Percentiles rank a stretch among this genome's conserved stretches.
Evolutionary conservation across 2,797 vertebrate species (phyloP).

Genomic region (Crax fasciolata): DNA sequence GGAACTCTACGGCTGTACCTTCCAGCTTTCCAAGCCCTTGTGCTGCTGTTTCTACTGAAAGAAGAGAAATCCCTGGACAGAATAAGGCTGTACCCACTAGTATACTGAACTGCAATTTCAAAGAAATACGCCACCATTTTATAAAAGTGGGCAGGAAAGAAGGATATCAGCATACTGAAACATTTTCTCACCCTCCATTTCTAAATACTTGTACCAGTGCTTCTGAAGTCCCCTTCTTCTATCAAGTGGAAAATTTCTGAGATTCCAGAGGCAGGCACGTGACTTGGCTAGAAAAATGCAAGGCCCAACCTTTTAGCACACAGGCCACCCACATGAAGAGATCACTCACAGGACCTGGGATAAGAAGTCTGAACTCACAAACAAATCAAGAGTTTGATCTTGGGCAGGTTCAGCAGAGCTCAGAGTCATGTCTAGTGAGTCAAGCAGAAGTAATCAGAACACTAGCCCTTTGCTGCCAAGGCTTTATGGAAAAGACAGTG

Average conservation of each 20-base stretch:
- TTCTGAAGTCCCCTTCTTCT: slow-evolving; percentile 69
- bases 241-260: slow-evolving; percentile 73
- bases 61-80: not conserved
- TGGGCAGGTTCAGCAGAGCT: slow-evolving; percentile 27
- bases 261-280: slow-evolving; percentile 66
- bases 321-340: slow-evolving; percentile 64
- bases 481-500: not conserved
- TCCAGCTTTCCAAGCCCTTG: not conserved
- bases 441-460: not conserved
- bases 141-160: not conserved
- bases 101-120: not conserved
- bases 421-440: slow-evolving; percentile 19
- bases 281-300: slow-evolving; percentile 62
- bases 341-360: slow-evolving; percentile 49
- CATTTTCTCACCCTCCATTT: slow-evolving; percentile 25
- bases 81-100: not conserved
- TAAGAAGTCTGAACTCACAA: slow-evolving; percentile 55
- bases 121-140: not conserved
- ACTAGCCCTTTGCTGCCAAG: not conserved
- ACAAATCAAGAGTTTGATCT: slow-evolving; percentile 54
- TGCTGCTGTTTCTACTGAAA: not conserved
- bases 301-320: slow-evolving; percentile 54
- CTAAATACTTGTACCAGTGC: slow-evolving; percentile 14
- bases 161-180: not conserved
- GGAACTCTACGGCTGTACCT: not conserved